Percentiles rank a stretch among this genome's conserved stretches.
These are phyloP conservation scores for Borostomias antarcticus DNA, from an alignment of 2,797 vertebrate genomes.

Conservation along the genomic window DNA sequence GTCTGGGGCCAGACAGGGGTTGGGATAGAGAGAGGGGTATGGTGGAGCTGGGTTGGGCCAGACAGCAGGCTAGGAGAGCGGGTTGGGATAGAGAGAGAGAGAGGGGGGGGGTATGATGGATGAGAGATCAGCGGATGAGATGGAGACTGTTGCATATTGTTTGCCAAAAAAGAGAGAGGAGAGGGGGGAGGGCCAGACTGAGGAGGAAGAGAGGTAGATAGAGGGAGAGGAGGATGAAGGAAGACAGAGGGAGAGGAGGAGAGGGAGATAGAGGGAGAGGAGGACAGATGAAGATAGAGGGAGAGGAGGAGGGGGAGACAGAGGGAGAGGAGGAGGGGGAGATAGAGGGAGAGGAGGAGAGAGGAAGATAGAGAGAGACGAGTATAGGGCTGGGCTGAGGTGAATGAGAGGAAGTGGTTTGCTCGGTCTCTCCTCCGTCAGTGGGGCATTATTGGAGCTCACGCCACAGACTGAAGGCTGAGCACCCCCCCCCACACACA, in stretches of 20 bases:
- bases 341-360: background rate
- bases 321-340: background rate
- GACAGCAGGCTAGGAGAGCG: too few species aligned
- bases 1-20: background rate
- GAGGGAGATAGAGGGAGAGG: background rate
- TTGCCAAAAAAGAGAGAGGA: too few species aligned
- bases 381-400: constrained; percentile 25
- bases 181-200: background rate
- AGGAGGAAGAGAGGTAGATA: background rate
- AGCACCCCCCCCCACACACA: constrained; percentile 6
- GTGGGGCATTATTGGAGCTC: background rate
- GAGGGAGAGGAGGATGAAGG: background rate
- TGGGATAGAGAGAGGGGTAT: too few species aligned
- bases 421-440: background rate
- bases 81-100: background rate
- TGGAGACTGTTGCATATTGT: too few species aligned
- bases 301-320: constrained; percentile 20
- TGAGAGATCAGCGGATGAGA: too few species aligned
- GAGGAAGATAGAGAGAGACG: constrained; percentile 15
- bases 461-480: background rate
- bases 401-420: background rate
- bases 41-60: too few species aligned
- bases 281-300: background rate
- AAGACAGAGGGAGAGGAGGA: background rate
- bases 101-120: background rate